Evolutionary conservation across 2,797 vertebrate genomes (phyloP), one percentile per base, ranked within the genome.

Genomic region (Merluccius polli): DNA sequence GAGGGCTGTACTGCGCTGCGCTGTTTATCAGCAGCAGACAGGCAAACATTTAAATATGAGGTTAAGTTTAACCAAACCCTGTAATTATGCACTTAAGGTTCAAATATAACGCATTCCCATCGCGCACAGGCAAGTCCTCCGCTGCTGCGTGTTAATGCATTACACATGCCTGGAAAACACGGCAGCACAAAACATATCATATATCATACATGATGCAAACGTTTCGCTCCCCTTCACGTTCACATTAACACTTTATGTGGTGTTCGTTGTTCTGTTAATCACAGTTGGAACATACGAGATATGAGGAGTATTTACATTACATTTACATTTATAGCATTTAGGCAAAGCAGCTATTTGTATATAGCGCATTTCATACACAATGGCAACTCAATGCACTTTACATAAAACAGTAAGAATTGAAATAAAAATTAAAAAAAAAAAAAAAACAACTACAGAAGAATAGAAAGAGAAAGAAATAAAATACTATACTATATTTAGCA

Each of bases 1-100:
- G n/a, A n/a, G n/a, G n/a, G n/a, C n/a, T n/a, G n/a, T n/a, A n/a
- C n/a, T n/a, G n/a, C n/a, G n/a, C n/a, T n/a, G n/a, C 87, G 81
- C 82, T 91, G 90, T 92, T 92, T 90, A 91, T 93, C 88, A 91
- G 87, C 76, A 81, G 71, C 86, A 92, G 90, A 91, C 91, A 82
- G 85, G 80, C 89, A 91, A 92, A 91, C 88, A 90, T 87, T 88
- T 81, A 86, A 92, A 87, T 84, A 82, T 83, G 75, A 91, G 86
- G 86, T 79, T 87, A 41, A 85, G 82, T 89, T 90, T 88, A 84
- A 81, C 71, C 82, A 79, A 84, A 91, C 81, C 91, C 88, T 88
- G 36, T 93, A 81, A 94, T 94, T 94, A 94, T 86, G 85, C 88
- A 90, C 89, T 94, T 91, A 87, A 75, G 82, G 73, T 84, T 91